phyloP scores from a whole-genome alignment of 1,140 invertebrate species.

The Monochamus saltuarius region DNA sequence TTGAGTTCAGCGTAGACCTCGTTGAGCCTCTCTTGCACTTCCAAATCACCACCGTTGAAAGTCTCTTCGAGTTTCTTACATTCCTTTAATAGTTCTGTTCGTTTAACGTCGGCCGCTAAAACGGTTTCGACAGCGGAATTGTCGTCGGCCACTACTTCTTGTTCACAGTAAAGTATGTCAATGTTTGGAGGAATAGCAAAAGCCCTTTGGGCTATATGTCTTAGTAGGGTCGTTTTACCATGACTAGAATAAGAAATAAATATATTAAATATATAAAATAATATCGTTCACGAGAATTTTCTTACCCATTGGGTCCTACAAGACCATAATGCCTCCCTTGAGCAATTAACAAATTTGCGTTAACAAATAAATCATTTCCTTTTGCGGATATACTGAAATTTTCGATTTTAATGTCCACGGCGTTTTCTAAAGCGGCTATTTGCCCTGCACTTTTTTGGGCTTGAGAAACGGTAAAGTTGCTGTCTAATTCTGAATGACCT shows the following conservation, averaged over 20 bases:
- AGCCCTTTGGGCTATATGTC: constrained; percentile 85
- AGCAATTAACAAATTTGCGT: constrained; percentile 93
- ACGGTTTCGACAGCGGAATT: constrained; percentile 90
- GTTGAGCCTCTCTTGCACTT: constrained; percentile 77
- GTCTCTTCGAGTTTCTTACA: constrained; percentile 82
- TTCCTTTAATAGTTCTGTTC: constrained; percentile 79
- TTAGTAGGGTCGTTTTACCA: constrained; percentile 97
- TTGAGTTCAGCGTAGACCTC: constrained; percentile 95
- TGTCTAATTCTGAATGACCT: constrained; percentile 84
- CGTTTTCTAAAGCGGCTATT: constrained; percentile 84
- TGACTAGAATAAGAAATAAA: constrained; percentile 61
- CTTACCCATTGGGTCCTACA: constrained; percentile 95
- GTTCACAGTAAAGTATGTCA: constrained; percentile 97
- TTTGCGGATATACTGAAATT: constrained; percentile 98
- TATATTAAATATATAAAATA: constrained; percentile 10
- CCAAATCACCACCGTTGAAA: constrained; percentile 66
- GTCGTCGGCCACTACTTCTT: constrained; percentile 95
- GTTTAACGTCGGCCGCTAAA: constrained; percentile 88
- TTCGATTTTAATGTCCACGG: constrained; percentile 97
- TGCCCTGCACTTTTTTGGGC: constrained; percentile 84
- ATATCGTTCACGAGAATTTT: constrained; percentile 9
- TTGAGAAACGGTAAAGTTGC: constrained; percentile 96
- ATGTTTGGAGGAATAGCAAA: constrained; percentile 95
- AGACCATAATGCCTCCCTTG: constrained; percentile 93
- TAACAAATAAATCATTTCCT: constrained; percentile 97